Evolutionary conservation across 2,888 invertebrate species (phyloP).

Genomic region (Apantesis nais): DNA sequence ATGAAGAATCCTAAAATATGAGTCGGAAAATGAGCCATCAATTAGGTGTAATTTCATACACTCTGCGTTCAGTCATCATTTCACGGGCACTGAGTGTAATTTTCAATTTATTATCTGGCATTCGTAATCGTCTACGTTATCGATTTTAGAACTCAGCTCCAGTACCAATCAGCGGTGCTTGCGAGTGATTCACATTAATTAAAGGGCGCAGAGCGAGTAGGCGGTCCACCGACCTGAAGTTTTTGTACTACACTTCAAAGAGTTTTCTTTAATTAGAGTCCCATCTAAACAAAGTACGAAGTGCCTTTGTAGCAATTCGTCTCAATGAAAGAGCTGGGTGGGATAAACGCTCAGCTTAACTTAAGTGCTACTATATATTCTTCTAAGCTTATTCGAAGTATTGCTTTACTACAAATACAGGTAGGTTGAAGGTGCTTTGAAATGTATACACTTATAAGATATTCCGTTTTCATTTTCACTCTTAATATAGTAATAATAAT

Average conservation of each 20-base stretch:
- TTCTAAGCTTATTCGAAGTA: constrained; percentile 35
- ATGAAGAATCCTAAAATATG: constrained; percentile 22
- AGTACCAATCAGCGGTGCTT: constrained; percentile 41
- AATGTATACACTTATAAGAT: constrained; percentile 22
- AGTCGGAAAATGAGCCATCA: constrained; percentile 15
- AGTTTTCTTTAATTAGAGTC: constrained; percentile 62
- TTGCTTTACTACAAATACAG: constrained; percentile 35
- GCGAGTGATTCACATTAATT: constrained; percentile 57
- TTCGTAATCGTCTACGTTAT: constrained; percentile 38
- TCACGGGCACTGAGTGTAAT: constrained; percentile 28
- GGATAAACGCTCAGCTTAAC: constrained; percentile 39
- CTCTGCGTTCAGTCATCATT: constrained; percentile 26
- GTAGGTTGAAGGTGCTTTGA: constrained; percentile 25
- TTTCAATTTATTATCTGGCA: constrained; percentile 33
- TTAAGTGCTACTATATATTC: constrained; percentile 45
- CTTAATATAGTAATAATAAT: constrained; percentile 11
- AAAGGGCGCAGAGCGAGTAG: constrained; percentile 46
- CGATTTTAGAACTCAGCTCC: constrained; percentile 44
- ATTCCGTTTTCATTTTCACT: constrained; percentile 13
- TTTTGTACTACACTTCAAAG: constrained; percentile 62
- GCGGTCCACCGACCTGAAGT: constrained; percentile 41
- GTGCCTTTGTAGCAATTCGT: constrained; percentile 48
- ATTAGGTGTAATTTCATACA: constrained; percentile 31
- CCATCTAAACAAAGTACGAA: constrained; percentile 58
- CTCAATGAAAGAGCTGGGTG: constrained; percentile 46